Evolutionary conservation across 2,888 invertebrate genomes (phyloP).

Genomic region (Prionchulus punctatus): DNA sequence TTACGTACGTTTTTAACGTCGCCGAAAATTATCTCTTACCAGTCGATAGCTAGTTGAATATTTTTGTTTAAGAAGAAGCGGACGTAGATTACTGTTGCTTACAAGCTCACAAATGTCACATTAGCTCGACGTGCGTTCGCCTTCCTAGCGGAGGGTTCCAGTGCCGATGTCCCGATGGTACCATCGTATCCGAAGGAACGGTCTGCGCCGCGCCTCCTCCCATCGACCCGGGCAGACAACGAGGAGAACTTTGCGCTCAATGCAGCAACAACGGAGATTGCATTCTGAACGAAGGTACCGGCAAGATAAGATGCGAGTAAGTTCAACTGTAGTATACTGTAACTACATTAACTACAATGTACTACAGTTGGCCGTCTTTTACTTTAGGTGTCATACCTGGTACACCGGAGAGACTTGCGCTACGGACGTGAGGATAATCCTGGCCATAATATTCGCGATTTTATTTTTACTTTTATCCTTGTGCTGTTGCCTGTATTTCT

Average conservation of each 20-base stretch:
- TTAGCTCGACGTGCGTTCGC: constrained; percentile 27
- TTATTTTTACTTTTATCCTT: constrained; percentile 27
- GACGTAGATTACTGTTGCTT: constrained; percentile 30
- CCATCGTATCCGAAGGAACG: constrained; percentile 7
- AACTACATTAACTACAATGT: no score
- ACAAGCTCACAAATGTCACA: constrained; percentile 28
- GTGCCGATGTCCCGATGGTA: constrained; percentile 27
- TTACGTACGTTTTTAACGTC: no score
- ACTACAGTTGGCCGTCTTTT: no score
- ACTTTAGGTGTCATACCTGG: constrained; percentile 10
- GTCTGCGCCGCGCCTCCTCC: neutral
- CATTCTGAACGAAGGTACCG: constrained; percentile 19
- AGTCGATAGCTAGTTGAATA: no score
- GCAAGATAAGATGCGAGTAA: constrained; percentile 22
- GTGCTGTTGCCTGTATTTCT: constrained; percentile 21
- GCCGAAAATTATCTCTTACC: no score
- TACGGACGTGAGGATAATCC: constrained; percentile 15
- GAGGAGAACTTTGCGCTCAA: constrained; percentile 13
- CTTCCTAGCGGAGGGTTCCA: constrained; percentile 27
- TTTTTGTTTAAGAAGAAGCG: constrained; percentile 1
- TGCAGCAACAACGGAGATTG: constrained; percentile 29
- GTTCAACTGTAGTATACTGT: neutral
- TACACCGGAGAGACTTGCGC: constrained; percentile 4
- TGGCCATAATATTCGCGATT: constrained; percentile 25
- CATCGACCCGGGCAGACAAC: no score